Base-by-base conservation (phyloP, 2,888 invertebrate species). In the Galerucella calmariensis region DNA sequence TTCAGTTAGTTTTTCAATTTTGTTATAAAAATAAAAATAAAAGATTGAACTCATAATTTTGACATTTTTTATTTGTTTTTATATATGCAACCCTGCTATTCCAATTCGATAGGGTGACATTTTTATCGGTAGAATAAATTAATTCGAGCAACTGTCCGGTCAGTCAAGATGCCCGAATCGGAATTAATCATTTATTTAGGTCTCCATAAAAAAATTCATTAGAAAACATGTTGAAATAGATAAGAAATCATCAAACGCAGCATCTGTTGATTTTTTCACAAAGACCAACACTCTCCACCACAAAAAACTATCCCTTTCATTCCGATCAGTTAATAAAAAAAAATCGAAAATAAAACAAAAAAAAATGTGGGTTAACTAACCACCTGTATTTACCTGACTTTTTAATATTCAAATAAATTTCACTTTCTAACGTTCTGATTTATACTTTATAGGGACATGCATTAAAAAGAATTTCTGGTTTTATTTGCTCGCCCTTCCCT, bases 301-400 rank as follows among this genome's bases (percentile, higher is more conserved):
- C 76, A 73, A 75, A 76, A 74, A 77, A 77, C 77, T 77, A 77
- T 77, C 78, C 78, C 78, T 78, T 78, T 78, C 78, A 71, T 77
- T 72, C 12, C 51, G 56, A 56, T 67, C 51, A 35, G 27, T 56
- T 20, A 66, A 46, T 14, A 66, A 66, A 66, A 75, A 73, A 75
- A 73, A 75, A 67, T 20, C 56, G 20, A 68, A 59, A 62, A 70
- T 63, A 61, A 63, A 73, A 68, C 63, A 79, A 79, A 78, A 77
- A 80, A 80, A 80, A 80, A 72, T 77, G 62, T 78, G 69, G 81
- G 80, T 81, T 79, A 79, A 79, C 76, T 58, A 78, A 78, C 82
- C 83, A 84, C 84, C 84, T 84, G 84, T 84, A 83, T 83, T 83
- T 83, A 83, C 83, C 83, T 83, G 83, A 78, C 81, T 82, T 79